A percentile compares a stretch with the other conserved stretches of the same genome.
Evolutionary conservation across 2,888 invertebrate genomes (phyloP).

Genomic region (Dynastes hyllus): DNA sequence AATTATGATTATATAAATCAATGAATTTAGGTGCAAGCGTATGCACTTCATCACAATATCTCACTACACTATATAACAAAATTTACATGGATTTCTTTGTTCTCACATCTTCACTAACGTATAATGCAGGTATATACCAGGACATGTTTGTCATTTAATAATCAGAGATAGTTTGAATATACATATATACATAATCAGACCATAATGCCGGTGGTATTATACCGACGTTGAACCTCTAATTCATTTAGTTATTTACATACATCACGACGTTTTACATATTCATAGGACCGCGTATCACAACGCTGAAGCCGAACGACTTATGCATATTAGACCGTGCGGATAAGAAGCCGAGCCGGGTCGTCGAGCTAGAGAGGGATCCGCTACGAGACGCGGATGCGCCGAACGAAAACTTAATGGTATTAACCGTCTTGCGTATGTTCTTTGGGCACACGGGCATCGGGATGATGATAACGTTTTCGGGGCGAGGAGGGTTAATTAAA

Average conservation of each 20-base stretch:
- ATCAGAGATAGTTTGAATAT: too few species aligned
- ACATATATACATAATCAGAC: too few species aligned
- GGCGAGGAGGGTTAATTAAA: neutral
- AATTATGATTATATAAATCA: too few species aligned
- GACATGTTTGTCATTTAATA: too few species aligned
- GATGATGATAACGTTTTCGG: neutral
- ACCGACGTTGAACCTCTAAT: neutral
- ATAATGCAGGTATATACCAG: too few species aligned
- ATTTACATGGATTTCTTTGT: too few species aligned
- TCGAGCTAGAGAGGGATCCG: neutral
- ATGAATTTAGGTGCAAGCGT: too few species aligned
- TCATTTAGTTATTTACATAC: slow-evolving; percentile 7
- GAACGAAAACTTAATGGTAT: slow-evolving; percentile 3
- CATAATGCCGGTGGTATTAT: neutral
- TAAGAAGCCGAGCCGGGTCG: neutral
- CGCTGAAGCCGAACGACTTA: neutral
- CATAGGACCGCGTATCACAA: neutral
- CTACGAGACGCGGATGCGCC: neutral
- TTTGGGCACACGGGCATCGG: too few species aligned
- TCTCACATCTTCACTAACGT: too few species aligned
- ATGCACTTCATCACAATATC: too few species aligned
- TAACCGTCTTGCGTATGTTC: slow-evolving; percentile 1
- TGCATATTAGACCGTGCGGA: neutral
- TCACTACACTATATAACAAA: too few species aligned
- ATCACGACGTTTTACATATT: neutral